Evolutionary conservation across 2,113 vertebrate species (phyloP).

Genomic region (Pseudorhombus dupliciocellatus): DNA sequence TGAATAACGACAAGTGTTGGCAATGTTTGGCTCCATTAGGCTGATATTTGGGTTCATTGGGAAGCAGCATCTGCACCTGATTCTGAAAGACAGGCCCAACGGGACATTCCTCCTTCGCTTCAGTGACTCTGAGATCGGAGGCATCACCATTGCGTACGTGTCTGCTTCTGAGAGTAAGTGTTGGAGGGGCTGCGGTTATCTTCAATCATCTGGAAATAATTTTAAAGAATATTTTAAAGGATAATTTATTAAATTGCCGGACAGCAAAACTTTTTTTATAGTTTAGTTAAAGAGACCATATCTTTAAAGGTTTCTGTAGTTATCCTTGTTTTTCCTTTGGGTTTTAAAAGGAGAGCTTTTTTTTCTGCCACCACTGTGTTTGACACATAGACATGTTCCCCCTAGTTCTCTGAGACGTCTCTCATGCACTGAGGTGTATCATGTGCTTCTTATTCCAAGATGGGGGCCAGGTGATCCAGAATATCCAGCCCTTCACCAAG

Average conservation of each 20-base stretch:
- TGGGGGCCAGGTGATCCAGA: slow-evolving; percentile 90
- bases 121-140: slow-evolving; percentile 97
- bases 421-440: not conserved
- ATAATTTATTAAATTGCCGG: too few species aligned
- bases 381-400: too few species aligned
- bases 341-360: too few species aligned
- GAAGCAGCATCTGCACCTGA: slow-evolving; percentile 91
- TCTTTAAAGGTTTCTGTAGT: too few species aligned
- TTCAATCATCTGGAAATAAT: not conserved
- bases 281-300: not conserved
- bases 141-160: slow-evolving; percentile 95
- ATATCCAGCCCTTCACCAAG: slow-evolving; percentile 94
- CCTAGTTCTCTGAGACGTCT: not conserved
- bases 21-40: slow-evolving; percentile 69
- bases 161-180: slow-evolving; percentile 74
- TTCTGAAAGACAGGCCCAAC: slow-evolving; percentile 84
- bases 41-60: slow-evolving; percentile 95
- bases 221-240: too few species aligned
- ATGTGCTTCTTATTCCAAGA: slow-evolving; percentile 36
- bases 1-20: slow-evolving; percentile 1
- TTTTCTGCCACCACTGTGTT: too few species aligned
- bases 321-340: too few species aligned
- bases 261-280: not conserved
- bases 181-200: not conserved
- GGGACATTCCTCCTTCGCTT: slow-evolving; percentile 97